Base-by-base conservation (phyloP, 2,888 invertebrate genomes). In the Pediacus dermestoides region DNA sequence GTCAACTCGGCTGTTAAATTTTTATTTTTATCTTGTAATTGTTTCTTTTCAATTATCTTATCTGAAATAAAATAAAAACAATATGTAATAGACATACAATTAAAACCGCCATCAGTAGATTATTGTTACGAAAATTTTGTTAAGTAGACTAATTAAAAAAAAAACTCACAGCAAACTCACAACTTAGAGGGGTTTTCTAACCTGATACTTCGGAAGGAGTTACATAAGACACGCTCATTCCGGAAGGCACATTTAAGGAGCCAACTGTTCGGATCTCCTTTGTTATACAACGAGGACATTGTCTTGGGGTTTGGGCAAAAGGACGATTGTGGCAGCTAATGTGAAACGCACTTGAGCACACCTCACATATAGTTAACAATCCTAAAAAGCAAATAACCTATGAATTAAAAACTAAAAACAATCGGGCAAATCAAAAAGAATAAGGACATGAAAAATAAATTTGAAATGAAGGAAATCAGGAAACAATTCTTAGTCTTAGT, bases 321-420 rank as follows among this genome's bases (percentile, higher is more conserved):
- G 73, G 70, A 30, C 70, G 60, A 42, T 73, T 70, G 51, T 75
- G 74, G 50, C 76, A 76, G 33, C 71, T 70, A 6, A 74, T 61
- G 50, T 76, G 75, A 55, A 74, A 76, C 42, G 70, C 71, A 36
- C 70, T 67, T 35, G 68, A 57, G 53, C 76, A 76, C 43, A 63
- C 65, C 46, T 74, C 74, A 48, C 76, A 75, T n/a, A 68, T 58
- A 12, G 68, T 59, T 40, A 75, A 54, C 13, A 64, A 64, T 42
- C 73, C 75, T 74, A 48, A 25, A 53, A 55, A 12, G 39, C 46
- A 40, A 46, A 30, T 47, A 11, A 28, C 10, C 37, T 18, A 23
- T 6, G 10, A 23, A 23, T 23, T 10, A 23, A 18, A 18, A 18
- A 7, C 21, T 7, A 18, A 18, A 18, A 18, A 18, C 21, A 31